Conservation (phyloP, 1,140 invertebrate genomes). For the Gyrodactylus salaris region DNA sequence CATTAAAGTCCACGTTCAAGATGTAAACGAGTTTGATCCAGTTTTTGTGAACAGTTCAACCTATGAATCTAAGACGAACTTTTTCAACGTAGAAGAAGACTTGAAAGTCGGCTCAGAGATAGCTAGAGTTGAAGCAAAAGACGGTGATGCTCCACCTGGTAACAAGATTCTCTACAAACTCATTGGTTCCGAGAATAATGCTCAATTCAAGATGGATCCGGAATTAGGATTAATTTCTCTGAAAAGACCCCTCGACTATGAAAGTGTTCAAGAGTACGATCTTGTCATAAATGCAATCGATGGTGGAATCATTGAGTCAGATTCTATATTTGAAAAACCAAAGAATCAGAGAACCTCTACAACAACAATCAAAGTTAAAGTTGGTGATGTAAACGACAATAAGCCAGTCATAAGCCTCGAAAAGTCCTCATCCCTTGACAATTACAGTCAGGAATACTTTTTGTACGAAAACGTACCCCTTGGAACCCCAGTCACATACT, state of each 20-base stretch:
- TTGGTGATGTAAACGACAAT: constrained; percentile 1
- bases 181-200: not conserved
- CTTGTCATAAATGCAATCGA: not conserved
- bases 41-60: not conserved
- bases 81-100: not conserved
- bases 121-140: not conserved
- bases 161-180: not conserved
- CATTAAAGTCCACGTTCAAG: not conserved
- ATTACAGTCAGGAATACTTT: not conserved
- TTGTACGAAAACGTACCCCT: not conserved
- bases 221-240: not conserved
- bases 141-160: not conserved
- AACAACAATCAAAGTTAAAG: not conserved
- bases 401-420: not conserved
- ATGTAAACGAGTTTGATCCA: constrained; percentile 1
- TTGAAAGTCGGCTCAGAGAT: not conserved
- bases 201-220: not conserved
- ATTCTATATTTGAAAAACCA: not conserved
- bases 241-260: not conserved
- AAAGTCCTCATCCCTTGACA: not conserved
- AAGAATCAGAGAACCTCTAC: not conserved
- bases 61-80: not conserved
- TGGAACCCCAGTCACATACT: not conserved
- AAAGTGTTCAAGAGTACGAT: not conserved
- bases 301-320: not conserved